Percentiles rank a stretch among this genome's conserved stretches.
phyloP scores from a whole-genome alignment of 1,140 invertebrate species.

The Argopecten irradians region DNA sequence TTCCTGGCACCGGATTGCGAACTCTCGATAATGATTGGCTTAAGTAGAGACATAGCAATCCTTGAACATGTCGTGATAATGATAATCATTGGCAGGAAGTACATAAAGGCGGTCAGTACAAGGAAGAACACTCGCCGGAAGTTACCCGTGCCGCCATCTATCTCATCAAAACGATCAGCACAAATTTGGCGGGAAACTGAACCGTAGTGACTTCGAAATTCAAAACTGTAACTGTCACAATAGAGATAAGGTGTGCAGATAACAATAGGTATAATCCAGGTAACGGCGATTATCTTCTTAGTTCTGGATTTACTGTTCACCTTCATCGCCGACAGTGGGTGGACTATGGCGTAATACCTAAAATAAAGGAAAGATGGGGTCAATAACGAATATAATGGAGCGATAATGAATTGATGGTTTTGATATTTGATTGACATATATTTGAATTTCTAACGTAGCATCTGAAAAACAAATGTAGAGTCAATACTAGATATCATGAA shows the following conservation, averaged over 20 bases:
- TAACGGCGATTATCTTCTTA: slow-evolving; percentile 73
- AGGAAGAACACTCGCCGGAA: slow-evolving; percentile 77
- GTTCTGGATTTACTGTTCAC: slow-evolving; percentile 75
- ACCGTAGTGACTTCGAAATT: slow-evolving; percentile 74
- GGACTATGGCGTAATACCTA: slow-evolving; percentile 79
- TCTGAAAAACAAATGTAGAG: too few species aligned
- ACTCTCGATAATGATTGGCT: slow-evolving; percentile 62
- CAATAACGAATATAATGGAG: too few species aligned
- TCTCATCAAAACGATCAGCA: slow-evolving; percentile 73
- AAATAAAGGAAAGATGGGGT: slow-evolving; percentile 54
- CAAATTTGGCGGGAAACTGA: slow-evolving; percentile 74
- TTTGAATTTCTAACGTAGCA: too few species aligned
- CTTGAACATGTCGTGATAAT: slow-evolving; percentile 77
- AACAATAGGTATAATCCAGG: slow-evolving; percentile 76
- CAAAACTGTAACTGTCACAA: slow-evolving; percentile 61
- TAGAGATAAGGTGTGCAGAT: slow-evolving; percentile 76
- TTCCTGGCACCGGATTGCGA: slow-evolving; percentile 55
- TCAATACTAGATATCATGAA: too few species aligned
- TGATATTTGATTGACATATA: too few species aligned
- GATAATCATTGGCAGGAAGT: slow-evolving; percentile 76
- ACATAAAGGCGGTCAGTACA: slow-evolving; percentile 77
- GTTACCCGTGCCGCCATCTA: slow-evolving; percentile 58
- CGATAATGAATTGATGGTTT: too few species aligned
- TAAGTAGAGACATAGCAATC: slow-evolving; percentile 76
- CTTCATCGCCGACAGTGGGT: slow-evolving; percentile 77